Evolutionary conservation across 2,888 invertebrate genomes (phyloP).

Genomic region (Drosophila atroscutellata): DNA sequence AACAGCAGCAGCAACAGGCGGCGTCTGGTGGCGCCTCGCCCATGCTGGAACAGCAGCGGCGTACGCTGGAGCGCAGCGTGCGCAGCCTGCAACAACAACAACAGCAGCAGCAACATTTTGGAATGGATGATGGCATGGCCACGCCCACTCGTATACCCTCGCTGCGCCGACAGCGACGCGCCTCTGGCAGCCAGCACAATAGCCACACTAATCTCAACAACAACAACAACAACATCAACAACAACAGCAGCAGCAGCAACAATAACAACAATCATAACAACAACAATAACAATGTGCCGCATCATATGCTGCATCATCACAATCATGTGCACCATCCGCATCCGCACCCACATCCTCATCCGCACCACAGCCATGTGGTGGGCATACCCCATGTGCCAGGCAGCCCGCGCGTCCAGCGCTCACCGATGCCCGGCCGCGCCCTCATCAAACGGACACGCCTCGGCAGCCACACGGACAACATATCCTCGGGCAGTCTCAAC

Average conservation of each 20-base stretch:
- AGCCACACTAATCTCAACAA: slow-evolving; percentile 71
- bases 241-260: slow-evolving; percentile 45
- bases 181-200: slow-evolving; percentile 77
- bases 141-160: slow-evolving; percentile 83
- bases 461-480: slow-evolving; percentile 85
- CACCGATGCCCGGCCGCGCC: slow-evolving; percentile 84
- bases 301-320: slow-evolving; percentile 58
- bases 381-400: slow-evolving; percentile 83
- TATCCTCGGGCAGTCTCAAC: slow-evolving; percentile 85
- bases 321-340: slow-evolving; percentile 52
- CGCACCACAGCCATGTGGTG: slow-evolving; percentile 64
- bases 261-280: slow-evolving; percentile 44
- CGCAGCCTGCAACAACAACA: slow-evolving; percentile 77
- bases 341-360: slow-evolving; percentile 14
- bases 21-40: slow-evolving; percentile 72
- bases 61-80: slow-evolving; percentile 82
- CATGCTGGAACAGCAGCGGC: slow-evolving; percentile 80
- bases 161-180: slow-evolving; percentile 81
- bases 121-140: slow-evolving; percentile 76
- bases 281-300: slow-evolving; percentile 58
- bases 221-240: slow-evolving; percentile 29
- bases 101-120: slow-evolving; percentile 48
- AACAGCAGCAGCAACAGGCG: slow-evolving; percentile 60
- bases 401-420: slow-evolving; percentile 84
- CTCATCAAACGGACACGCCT: slow-evolving; percentile 83